These are phyloP conservation scores for Galerucella calmariensis DNA, from an alignment of 2,888 invertebrate genomes.

Conservation along the genomic window DNA sequence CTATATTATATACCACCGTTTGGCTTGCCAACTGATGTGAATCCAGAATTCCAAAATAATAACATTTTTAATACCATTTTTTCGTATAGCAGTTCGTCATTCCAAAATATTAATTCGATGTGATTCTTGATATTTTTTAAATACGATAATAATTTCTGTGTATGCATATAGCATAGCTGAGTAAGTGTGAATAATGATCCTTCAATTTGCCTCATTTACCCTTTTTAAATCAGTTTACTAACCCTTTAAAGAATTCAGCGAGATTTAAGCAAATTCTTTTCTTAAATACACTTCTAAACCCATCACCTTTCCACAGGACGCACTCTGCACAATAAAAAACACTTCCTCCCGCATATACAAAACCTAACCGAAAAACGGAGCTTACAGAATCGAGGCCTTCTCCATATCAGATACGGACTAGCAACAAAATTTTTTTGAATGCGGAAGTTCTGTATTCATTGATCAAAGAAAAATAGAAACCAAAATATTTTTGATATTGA, in stretches of 20 bases:
- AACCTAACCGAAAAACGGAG: slow-evolving; percentile 22
- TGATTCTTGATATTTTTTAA: too few relatives aligned
- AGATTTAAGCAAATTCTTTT: slow-evolving; percentile 28
- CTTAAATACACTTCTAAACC: slow-evolving; percentile 27
- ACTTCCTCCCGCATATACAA: slow-evolving; percentile 28
- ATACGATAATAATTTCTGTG: too few relatives aligned
- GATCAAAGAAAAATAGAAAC: too few relatives aligned
- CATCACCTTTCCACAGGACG: slow-evolving; percentile 17
- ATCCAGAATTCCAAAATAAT: too few relatives aligned
- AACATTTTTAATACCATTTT: too few relatives aligned
- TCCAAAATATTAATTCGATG: too few relatives aligned
- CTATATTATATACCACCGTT: too few relatives aligned
- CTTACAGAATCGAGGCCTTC: slow-evolving; percentile 5
- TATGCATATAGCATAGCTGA: neutral
- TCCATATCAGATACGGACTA: neutral
- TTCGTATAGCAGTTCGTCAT: too few relatives aligned
- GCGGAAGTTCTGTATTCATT: too few relatives aligned
- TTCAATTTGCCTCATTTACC: neutral
- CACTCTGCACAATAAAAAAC: slow-evolving; percentile 32
- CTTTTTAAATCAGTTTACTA: neutral
- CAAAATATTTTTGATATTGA: too few relatives aligned
- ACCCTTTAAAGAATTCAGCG: neutral
- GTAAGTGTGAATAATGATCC: neutral
- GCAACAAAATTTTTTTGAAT: too few relatives aligned
- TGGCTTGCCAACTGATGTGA: too few relatives aligned